A percentile compares a stretch with the other conserved stretches of the same genome.
Evolutionary conservation across 2,888 invertebrate species (phyloP).

Genomic region (Cosmia trapezina): DNA sequence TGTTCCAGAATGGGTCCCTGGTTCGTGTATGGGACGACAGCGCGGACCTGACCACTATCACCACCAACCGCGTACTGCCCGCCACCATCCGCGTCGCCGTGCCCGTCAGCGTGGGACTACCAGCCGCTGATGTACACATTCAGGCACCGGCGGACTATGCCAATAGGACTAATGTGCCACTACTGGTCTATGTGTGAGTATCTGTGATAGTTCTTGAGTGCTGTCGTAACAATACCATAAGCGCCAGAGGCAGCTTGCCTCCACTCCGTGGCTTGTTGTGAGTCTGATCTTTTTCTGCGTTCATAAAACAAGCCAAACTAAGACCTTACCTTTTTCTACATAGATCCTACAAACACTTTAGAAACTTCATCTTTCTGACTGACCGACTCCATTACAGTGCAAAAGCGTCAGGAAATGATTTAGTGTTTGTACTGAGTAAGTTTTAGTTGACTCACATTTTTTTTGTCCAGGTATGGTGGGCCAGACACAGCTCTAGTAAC

Average conservation of each 20-base stretch:
- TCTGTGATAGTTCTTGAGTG: neutral
- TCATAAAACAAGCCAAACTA: neutral
- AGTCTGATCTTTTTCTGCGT: neutral
- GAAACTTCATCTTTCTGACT: no score
- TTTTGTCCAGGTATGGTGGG: slow-evolving; percentile 94
- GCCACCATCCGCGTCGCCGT: slow-evolving; percentile 91
- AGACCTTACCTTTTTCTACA: no score
- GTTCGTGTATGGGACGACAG: slow-evolving; percentile 93
- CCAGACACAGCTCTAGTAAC: slow-evolving; percentile 97
- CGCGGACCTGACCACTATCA: slow-evolving; percentile 85
- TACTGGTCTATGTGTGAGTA: slow-evolving; percentile 96
- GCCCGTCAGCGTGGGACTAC: slow-evolving; percentile 91
- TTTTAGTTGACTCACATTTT: neutral
- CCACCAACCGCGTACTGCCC: slow-evolving; percentile 90
- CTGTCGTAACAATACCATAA: neutral
- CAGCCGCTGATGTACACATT: slow-evolving; percentile 93
- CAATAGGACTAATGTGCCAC: slow-evolving; percentile 93
- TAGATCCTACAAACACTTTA: neutral
- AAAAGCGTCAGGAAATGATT: neutral
- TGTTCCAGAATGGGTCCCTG: slow-evolving; percentile 79
- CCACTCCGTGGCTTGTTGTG: neutral
- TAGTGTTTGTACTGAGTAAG: neutral
- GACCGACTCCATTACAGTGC: neutral
- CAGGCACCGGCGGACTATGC: slow-evolving; percentile 94
- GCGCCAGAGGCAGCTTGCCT: no score